These are phyloP conservation scores for Manacus vitellinus DNA, from an alignment of 2,113 vertebrate genomes.

Conservation along the genomic window DNA sequence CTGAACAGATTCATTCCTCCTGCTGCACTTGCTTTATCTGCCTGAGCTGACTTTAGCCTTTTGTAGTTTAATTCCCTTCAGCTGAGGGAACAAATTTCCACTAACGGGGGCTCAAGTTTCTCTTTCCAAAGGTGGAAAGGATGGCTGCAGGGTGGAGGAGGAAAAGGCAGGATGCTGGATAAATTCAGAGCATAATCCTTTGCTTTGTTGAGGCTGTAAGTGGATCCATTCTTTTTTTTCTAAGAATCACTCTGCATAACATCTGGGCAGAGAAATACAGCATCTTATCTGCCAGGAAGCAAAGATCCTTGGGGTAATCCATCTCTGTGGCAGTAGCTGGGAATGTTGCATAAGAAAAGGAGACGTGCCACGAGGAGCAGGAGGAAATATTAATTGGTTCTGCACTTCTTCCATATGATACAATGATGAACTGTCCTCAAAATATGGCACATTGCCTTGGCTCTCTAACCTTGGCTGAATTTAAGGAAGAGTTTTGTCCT, in stretches of 20 bases:
- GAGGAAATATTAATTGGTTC: not conserved
- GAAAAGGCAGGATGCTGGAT: not conserved
- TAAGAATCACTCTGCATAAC: not conserved
- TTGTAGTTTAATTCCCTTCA: constrained; percentile 59
- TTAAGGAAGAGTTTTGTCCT: not conserved
- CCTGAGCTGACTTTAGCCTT: constrained; percentile 46
- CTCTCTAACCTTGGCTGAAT: not conserved
- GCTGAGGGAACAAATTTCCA: constrained; percentile 52
- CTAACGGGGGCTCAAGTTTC: not conserved
- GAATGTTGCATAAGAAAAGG: not conserved
- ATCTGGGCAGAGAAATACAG: not conserved
- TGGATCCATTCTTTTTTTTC: not conserved
- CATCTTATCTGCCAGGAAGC: not conserved
- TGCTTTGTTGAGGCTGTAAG: constrained; percentile 2
- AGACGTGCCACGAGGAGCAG: not conserved
- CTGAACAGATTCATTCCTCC: constrained; percentile 33
- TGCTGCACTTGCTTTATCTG: constrained; percentile 45
- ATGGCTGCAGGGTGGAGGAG: not conserved
- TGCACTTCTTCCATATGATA: not conserved
- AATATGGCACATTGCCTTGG: not conserved
- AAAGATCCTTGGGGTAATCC: not conserved
- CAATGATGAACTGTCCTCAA: not conserved
- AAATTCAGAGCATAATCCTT: not conserved
- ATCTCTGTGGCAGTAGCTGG: not conserved
- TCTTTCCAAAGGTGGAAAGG: not conserved